These are phyloP conservation scores for Choloepus didactylus DNA, from an alignment of 2,797 vertebrate species.

Conservation along the genomic window DNA sequence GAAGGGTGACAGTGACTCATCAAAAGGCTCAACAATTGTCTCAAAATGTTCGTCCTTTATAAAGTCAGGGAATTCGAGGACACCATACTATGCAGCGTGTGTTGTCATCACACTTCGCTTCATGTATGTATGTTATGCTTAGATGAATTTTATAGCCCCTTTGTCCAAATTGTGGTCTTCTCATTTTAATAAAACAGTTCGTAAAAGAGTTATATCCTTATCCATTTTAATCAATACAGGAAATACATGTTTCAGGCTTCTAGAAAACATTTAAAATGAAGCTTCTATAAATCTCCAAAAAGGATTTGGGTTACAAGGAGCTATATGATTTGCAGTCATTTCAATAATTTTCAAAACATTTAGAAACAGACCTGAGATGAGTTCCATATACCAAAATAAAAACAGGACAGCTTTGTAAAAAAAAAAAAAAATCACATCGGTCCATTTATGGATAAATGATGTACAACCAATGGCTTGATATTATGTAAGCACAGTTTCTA, in stretches of 20 bases:
- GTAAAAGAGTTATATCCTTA: background rate
- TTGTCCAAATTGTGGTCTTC: conserved; percentile 1
- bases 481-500: background rate
- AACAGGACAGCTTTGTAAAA: background rate
- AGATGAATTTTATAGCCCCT: background rate
- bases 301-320: background rate
- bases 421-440: background rate
- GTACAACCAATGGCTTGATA: background rate
- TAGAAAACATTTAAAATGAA: conserved; percentile 24
- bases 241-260: conserved; percentile 30
- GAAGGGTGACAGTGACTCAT: background rate
- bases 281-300: conserved; percentile 48
- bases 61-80: background rate
- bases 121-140: background rate
- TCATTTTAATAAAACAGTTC: conserved; percentile 38
- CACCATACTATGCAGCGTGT: rapidly evolving
- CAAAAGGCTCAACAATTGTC: background rate
- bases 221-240: conserved; percentile 31
- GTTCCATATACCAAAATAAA: background rate
- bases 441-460: conserved; percentile 4
- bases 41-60: background rate
- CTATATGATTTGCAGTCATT: background rate
- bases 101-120: background rate
- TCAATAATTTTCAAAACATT: background rate
- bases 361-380: background rate